phyloP scores from a whole-genome alignment of 2,888 invertebrate species.

The Ceraclea dissimilis region DNA sequence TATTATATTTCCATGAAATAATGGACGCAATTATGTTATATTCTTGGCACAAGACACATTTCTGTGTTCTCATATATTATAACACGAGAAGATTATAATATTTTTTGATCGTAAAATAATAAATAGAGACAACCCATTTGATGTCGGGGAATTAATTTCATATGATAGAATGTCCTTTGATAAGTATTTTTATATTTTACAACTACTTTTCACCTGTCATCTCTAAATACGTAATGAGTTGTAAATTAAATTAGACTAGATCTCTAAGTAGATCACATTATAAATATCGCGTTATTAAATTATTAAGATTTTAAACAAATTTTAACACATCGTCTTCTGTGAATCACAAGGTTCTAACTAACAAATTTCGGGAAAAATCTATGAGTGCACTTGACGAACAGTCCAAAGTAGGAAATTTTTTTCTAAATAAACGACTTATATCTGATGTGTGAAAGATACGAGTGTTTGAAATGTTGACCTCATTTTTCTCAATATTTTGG shows the following conservation, averaged over 20 bases:
- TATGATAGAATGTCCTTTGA: not conserved
- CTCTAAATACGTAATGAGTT: not conserved
- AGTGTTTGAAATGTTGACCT: no score
- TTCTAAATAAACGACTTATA: no score
- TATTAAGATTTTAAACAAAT: no score
- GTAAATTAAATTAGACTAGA: not conserved
- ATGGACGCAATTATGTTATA: not conserved
- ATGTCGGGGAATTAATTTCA: not conserved
- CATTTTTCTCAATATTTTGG: no score
- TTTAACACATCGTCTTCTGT: no score
- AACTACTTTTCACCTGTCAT: not conserved
- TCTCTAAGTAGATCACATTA: no score
- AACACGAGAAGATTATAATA: not conserved
- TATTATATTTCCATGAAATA: constrained; percentile 1
- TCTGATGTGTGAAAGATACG: no score
- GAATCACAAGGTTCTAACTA: no score
- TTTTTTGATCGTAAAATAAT: constrained; percentile 1
- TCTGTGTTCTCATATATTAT: not conserved
- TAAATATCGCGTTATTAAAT: no score
- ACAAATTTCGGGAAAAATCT: no score
- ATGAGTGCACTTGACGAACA: no score
- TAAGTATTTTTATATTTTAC: not conserved
- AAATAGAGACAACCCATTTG: not conserved
- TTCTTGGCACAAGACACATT: not conserved
- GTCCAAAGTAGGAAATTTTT: no score